Evolutionary conservation across 2,113 vertebrate species (phyloP).

Genomic region (Melanocharis versteri): DNA sequence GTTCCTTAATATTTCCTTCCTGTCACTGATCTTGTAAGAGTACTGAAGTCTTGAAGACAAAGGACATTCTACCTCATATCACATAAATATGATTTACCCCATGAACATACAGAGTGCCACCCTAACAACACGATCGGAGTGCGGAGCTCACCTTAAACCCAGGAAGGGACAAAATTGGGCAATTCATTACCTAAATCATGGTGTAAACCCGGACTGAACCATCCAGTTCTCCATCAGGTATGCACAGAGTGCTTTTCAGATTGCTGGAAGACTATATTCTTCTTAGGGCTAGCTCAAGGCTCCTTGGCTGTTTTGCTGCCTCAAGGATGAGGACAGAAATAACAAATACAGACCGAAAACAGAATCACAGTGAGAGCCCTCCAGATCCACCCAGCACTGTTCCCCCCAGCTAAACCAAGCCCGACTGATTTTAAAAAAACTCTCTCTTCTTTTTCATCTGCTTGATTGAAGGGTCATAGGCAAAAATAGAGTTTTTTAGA

Average conservation of each 20-base stretch:
- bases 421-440: not conserved
- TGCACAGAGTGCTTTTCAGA: not conserved
- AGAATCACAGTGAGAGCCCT: not conserved
- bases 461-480: not conserved
- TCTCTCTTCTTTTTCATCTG: not conserved
- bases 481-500: not conserved
- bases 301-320: not conserved
- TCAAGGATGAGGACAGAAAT: not conserved
- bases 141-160: accelerated
- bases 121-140: not conserved
- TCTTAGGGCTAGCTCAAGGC: not conserved
- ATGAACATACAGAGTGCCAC: not conserved
- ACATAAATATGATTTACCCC: not conserved
- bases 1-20: not conserved
- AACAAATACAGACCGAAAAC: not conserved
- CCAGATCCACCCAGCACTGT: not conserved
- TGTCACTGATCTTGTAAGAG: not conserved
- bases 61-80: not conserved
- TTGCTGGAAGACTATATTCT: not conserved
- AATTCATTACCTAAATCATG: not conserved
- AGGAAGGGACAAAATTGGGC: not conserved
- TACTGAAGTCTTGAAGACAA: not conserved
- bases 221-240: not conserved
- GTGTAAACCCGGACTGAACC: not conserved
- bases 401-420: not conserved